phyloP scores from a whole-genome alignment of 2,888 invertebrate genomes.

The Galerucella pusilla region DNA sequence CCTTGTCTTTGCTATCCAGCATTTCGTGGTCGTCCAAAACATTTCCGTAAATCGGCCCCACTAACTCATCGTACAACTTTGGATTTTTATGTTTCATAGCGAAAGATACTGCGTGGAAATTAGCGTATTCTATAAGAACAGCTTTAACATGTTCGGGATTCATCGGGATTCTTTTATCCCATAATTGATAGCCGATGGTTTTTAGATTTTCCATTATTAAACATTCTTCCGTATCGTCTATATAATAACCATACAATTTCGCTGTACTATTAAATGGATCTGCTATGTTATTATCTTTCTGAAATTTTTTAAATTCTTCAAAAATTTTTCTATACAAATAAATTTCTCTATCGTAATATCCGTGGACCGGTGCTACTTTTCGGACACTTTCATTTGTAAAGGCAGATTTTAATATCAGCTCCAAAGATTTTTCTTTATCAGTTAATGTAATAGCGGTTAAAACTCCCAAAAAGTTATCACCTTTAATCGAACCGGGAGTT shows the following conservation, averaged over 20 bases:
- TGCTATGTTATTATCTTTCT: conserved; percentile 38
- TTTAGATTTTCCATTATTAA: conserved; percentile 55
- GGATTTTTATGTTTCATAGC: conserved; percentile 53
- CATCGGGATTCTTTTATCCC: conserved; percentile 52
- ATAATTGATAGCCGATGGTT: conserved; percentile 48
- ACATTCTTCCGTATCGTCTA: conserved; percentile 38
- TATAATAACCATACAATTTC: conserved; percentile 37
- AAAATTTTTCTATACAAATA: conserved; percentile 54
- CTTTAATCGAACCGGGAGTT: conserved; percentile 20
- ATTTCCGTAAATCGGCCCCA: conserved; percentile 16
- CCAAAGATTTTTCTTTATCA: conserved; percentile 31
- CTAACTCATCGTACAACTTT: conserved; percentile 46
- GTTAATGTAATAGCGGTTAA: conserved; percentile 43
- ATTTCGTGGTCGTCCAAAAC: conserved; percentile 19
- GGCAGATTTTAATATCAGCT: conserved; percentile 55
- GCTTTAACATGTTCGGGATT: conserved; percentile 52
- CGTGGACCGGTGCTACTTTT: conserved; percentile 45
- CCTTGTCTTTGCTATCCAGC: neutral
- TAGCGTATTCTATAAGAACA: conserved; percentile 54
- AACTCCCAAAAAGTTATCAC: conserved; percentile 46
- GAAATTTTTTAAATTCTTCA: conserved; percentile 45
- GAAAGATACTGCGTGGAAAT: conserved; percentile 56
- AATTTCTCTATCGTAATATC: conserved; percentile 52
- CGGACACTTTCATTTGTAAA: conserved; percentile 46
- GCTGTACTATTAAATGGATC: conserved; percentile 28